Evolutionary conservation across 1,140 invertebrate genomes (phyloP).

Genomic region (Hydropsyche tenuis): DNA sequence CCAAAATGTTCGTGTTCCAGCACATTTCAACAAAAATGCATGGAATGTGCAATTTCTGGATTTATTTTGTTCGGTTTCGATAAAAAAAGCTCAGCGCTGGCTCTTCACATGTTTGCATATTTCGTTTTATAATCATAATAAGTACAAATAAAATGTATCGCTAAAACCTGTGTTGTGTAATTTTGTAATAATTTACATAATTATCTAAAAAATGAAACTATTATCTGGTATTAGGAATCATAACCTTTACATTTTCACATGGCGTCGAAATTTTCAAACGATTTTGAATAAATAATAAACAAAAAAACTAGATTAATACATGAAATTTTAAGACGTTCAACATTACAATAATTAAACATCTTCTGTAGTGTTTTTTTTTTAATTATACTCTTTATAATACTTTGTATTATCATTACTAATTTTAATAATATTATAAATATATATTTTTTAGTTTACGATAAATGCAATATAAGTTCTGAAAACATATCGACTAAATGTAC

Average conservation of each 20-base stretch:
- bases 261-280: not conserved
- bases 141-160: no score
- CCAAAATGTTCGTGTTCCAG: not conserved
- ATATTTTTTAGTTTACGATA: no score
- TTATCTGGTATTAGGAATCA: slow-evolving; percentile 36
- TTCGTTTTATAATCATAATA: no score
- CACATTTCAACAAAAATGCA: slow-evolving; percentile 11
- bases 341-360: not conserved
- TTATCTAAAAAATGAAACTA: slow-evolving; percentile 18
- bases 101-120: slow-evolving; percentile 14
- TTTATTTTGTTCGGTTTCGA: not conserved
- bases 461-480: no score
- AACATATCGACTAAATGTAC: not conserved
- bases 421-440: slow-evolving; percentile 20
- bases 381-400: not conserved
- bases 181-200: not conserved
- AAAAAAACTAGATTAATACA: no score
- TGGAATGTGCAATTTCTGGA: slow-evolving; percentile 30
- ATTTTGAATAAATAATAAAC: slow-evolving; percentile 3
- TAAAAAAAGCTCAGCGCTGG: slow-evolving; percentile 38
- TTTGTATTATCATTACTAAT: slow-evolving; percentile 15
- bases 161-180: not conserved
- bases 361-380: not conserved
- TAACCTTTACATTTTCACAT: slow-evolving; percentile 24
- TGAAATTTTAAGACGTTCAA: slow-evolving; percentile 1